Percentiles rank a stretch among this genome's conserved stretches.
Evolutionary conservation across 2,797 vertebrate genomes (phyloP).

Genomic region (Anguilla anguilla): DNA sequence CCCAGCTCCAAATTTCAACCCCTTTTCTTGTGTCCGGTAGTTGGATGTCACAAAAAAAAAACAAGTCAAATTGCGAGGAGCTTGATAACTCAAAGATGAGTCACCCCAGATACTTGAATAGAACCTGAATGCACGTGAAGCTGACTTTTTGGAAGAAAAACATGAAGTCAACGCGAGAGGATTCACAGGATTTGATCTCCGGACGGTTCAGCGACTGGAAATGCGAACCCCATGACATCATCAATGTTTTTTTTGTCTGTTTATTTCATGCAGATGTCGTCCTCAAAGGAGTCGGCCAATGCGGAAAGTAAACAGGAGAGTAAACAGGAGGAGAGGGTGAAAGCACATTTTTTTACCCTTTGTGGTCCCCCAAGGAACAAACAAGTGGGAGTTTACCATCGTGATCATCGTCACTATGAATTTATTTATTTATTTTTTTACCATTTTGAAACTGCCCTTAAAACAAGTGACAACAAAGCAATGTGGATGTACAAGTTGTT

Average conservation of each 20-base stretch:
- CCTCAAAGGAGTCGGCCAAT: slow-evolving; percentile 52
- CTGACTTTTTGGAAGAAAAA: slow-evolving; percentile 36
- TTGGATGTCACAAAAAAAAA: slow-evolving; percentile 49
- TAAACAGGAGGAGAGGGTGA: slow-evolving; percentile 42
- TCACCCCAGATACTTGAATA: not conserved
- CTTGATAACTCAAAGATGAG: slow-evolving; percentile 38
- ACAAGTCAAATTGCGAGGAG: slow-evolving; percentile 48
- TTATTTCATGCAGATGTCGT: slow-evolving; percentile 38
- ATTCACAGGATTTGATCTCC: slow-evolving; percentile 56
- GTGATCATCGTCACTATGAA: not conserved
- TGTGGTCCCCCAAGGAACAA: not conserved
- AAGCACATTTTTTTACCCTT: not conserved
- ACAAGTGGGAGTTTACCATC: not conserved
- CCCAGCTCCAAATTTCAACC: slow-evolving; percentile 48
- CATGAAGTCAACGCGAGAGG: slow-evolving; percentile 56
- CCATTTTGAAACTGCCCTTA: not conserved
- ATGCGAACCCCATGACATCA: slow-evolving; percentile 26
- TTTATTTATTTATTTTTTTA: not conserved
- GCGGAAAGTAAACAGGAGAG: slow-evolving; percentile 49
- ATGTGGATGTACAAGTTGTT: not conserved
- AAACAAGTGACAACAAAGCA: not conserved
- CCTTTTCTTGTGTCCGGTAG: slow-evolving; percentile 53
- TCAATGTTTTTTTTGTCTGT: slow-evolving; percentile 58
- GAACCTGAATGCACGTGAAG: slow-evolving; percentile 29
- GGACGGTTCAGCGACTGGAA: slow-evolving; percentile 59